Evolutionary conservation across 2,888 invertebrate species (phyloP), one percentile per base, ranked within the genome.

Genomic region (Leptinotarsa peninsularis): DNA sequence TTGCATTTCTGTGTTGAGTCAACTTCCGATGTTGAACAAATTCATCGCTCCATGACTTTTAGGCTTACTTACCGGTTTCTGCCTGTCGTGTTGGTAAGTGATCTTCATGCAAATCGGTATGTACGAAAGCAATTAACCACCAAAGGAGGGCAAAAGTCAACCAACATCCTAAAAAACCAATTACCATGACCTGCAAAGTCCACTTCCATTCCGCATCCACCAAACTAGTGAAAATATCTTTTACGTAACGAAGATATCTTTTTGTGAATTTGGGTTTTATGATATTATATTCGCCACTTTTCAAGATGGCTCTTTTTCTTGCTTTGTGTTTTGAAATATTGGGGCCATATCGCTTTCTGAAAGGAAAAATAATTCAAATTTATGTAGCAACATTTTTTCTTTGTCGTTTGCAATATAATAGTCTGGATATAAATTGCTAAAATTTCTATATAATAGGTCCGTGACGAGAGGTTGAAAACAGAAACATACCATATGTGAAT

Each of bases 161-260:
- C 98, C 98, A 98, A 81, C 96, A 96, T 76, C 96, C 92, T 78
- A 97, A 92, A 89, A 98, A 98, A 82, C 95, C 95, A 85, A 95
- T 90, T 43, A 95, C 94, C 89, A 98, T 96, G 73, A 97, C 94
- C 81, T 97, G 90, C 17, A 98, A 91, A 82, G 97, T 97, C 95
- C 96, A 97, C 87, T 97, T 93, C 98, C 98, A 98, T 91, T 96
- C 95, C 43, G 96, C 94, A 89, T 98, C 97, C 82, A 98, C 95
- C 81, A 93, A 89, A 56, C 97, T 97, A 69, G 97, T 97, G 90
- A 97, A 98, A 85, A 97, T 94, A 86, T 98, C 86, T 86, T 93
- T 93, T 70, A 94, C 90, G 84, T 93, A 95, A 67, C 94, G 93
- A 79, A 95, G 85, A 67, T 94, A 91, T 70, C 94, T 90, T 81